A percentile compares a stretch with the other conserved stretches of the same genome.
Conservation (phyloP, 2,113 vertebrate genomes). For the Mirounga angustirostris region DNA sequence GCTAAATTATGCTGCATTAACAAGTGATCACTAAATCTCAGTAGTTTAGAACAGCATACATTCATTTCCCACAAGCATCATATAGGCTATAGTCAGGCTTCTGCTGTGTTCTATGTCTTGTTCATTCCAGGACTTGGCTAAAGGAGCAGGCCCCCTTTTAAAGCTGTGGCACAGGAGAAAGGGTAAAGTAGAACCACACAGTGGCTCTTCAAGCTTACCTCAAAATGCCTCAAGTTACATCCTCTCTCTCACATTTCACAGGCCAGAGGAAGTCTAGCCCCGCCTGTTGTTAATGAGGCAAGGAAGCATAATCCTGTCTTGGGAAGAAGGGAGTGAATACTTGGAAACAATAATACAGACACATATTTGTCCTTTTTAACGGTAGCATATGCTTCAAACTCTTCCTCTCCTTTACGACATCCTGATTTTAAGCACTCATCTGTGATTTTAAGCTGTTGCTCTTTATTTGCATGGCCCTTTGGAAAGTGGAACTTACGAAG, state of each 20-base stretch:
- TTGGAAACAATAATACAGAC: not conserved
- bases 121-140: not conserved
- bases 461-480: not conserved
- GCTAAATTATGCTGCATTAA: not conserved
- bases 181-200: not conserved
- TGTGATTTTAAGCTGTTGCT: not conserved
- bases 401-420: not conserved
- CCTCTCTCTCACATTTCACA: not conserved
- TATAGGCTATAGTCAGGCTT: not conserved
- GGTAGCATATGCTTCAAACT: not conserved
- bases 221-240: rapidly evolving
- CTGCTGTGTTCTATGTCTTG: not conserved
- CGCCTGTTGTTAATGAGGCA: not conserved
- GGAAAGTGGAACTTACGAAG: not conserved
- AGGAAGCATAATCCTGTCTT: not conserved
- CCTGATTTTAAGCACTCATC: not conserved
- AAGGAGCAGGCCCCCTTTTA: not conserved
- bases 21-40: not conserved
- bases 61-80: not conserved
- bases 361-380: not conserved
- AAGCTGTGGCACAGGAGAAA: not conserved
- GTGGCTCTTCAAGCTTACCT: not conserved
- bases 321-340: not conserved
- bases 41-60: too few species aligned
- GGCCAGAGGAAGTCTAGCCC: not conserved